phyloP scores from a whole-genome alignment of 2,797 vertebrate species.

The Neosalanx taihuensis region DNA sequence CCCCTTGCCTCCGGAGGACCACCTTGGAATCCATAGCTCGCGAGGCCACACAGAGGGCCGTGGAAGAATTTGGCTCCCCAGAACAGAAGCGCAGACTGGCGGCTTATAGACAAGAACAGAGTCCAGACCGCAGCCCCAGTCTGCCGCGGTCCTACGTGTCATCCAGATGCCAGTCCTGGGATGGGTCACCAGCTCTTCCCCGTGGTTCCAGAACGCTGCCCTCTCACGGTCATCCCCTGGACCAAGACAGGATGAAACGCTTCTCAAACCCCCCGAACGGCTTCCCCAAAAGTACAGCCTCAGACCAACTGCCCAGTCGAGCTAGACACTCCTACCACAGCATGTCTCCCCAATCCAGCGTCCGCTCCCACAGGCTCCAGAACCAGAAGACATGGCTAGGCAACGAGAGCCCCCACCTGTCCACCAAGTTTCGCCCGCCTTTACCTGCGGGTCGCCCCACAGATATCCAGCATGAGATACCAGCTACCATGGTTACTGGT shows the following conservation, averaged over 20 bases:
- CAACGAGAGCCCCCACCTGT: slow-evolving; percentile 46
- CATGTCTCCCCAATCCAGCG: slow-evolving; percentile 17
- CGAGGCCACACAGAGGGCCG: slow-evolving; percentile 60
- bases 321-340: slow-evolving; percentile 29
- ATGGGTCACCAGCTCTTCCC: slow-evolving; percentile 60
- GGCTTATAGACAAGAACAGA: slow-evolving; percentile 31
- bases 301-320: slow-evolving; percentile 61
- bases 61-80: slow-evolving; percentile 72
- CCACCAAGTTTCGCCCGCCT: slow-evolving; percentile 49
- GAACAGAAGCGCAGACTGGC: slow-evolving; percentile 51
- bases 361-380: slow-evolving; percentile 23
- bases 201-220: slow-evolving; percentile 58
- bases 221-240: slow-evolving; percentile 42
- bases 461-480: slow-evolving; percentile 66
- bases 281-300: slow-evolving; percentile 67
- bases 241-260: slow-evolving; percentile 38
- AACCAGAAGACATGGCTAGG: slow-evolving; percentile 40
- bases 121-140: slow-evolving; percentile 29
- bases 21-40: slow-evolving; percentile 54
- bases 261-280: slow-evolving; percentile 30
- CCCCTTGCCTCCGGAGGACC: slow-evolving; percentile 43
- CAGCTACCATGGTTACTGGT: slow-evolving; percentile 10
- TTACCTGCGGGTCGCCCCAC: slow-evolving; percentile 68
- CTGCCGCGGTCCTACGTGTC: slow-evolving; percentile 31
- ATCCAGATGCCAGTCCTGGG: slow-evolving; percentile 62